Evolutionary conservation across 1,140 invertebrate genomes (phyloP), one percentile per base, ranked within the genome.

Genomic region (Penaeus chinensis): DNA sequence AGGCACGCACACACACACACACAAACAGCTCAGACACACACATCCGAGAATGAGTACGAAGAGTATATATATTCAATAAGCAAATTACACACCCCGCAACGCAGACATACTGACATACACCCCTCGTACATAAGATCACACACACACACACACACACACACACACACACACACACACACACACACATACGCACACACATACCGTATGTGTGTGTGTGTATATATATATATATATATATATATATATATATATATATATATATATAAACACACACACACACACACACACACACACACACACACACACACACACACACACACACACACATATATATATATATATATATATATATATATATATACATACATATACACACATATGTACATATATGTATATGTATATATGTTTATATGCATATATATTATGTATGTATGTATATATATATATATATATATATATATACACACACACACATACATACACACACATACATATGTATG

Each of bases 61-160:
- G 7, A 42, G 37, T 42, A 42, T 42, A 42, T 42, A 42, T 42
- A 42, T 2, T 32, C 32, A 32, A 1, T 42, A 42, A 42, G 37
- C 37, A 42, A 42, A 42, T 42, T 8, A 42, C 37, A 42, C 7
- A 2, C 32, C 32, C 32, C 32, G 0, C 2, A 32, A 32, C 32
- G 32, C 32, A 32, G 32, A 32, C 32, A 32, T 32, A 32, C 32
- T 32, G 32, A 32, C 32, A 32, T 32, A 32, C 32, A 32, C 37
- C 37, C 37, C 37, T 42, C 37, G 37, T 42, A 42, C 7, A 66
- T 47, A 47, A 2, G 27, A 5, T 65, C 80, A 82, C 24, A 82
- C 80, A 82, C 80, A 82, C 80, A 66, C 80, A 66, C 80, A 66
- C 80, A 66, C 80, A 66, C 61, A 66, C 80, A 65, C 79, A 65